phyloP scores from a whole-genome alignment of 2,797 vertebrate genomes.

The Zenarchopterus dispar region DNA sequence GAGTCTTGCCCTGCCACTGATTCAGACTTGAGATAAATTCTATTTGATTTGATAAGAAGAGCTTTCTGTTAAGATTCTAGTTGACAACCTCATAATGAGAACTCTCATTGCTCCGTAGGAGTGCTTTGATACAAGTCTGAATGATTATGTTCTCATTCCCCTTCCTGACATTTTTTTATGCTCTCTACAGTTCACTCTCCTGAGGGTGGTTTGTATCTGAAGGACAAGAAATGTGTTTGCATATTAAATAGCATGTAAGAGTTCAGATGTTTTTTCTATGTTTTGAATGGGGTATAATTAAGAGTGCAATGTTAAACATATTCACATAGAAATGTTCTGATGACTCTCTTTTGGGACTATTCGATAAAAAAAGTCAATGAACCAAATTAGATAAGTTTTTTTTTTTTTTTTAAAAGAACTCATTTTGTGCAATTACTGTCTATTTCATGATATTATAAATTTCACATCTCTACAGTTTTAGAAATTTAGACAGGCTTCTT shows the following conservation, averaged over 20 bases:
- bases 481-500: too few relatives aligned
- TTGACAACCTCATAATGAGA: conserved; percentile 40
- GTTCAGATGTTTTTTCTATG: background rate
- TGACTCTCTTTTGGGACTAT: background rate
- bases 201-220: conserved; percentile 18
- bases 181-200: conserved; percentile 25
- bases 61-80: conserved; percentile 18
- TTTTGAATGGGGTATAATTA: conserved; percentile 24
- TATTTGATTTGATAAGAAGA: conserved; percentile 11
- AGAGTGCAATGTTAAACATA: conserved; percentile 2
- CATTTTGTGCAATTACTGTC: conserved; percentile 13
- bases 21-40: conserved; percentile 10
- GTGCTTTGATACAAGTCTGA: conserved; percentile 33
- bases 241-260: conserved; percentile 15
- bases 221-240: conserved; percentile 24
- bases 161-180: conserved; percentile 33
- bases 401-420: background rate
- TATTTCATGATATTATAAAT: background rate
- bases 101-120: conserved; percentile 32
- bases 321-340: conserved; percentile 3
- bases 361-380: background rate
- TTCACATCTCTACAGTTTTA: background rate
- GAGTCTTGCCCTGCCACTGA: background rate
- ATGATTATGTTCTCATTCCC: conserved; percentile 25
- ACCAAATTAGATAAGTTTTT: background rate